Percentiles rank a stretch among this genome's conserved stretches.
phyloP scores from a whole-genome alignment of 2,888 invertebrate genomes.

The Chirona hameri region DNA sequence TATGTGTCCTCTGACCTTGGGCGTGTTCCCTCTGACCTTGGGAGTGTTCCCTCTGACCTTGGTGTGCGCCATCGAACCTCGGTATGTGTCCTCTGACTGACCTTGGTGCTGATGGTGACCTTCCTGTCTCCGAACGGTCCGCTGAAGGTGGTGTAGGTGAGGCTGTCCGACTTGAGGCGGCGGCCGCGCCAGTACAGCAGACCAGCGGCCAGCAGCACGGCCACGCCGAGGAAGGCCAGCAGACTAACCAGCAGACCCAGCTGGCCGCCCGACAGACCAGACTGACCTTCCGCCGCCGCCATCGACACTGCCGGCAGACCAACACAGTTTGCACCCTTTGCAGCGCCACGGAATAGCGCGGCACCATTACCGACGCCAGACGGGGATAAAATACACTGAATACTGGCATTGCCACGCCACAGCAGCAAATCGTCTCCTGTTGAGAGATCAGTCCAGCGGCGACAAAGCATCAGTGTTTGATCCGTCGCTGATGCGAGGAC shows the following conservation, averaged over 20 bases:
- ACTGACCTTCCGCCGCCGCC: background rate
- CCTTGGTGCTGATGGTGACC: constrained; percentile 39
- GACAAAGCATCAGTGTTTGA: no score
- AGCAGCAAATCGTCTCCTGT: no score
- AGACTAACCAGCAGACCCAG: constrained; percentile 37
- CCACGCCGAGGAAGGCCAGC: constrained; percentile 48
- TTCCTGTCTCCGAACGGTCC: constrained; percentile 36
- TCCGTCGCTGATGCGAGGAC: no score
- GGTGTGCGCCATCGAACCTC: background rate
- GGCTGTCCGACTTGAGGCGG: constrained; percentile 37
- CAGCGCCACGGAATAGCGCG: no score
- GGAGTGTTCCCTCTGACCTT: background rate
- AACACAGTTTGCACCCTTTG: background rate
- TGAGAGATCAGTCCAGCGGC: no score
- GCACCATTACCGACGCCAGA: no score
- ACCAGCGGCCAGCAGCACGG: constrained; percentile 47
- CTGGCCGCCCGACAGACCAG: constrained; percentile 33
- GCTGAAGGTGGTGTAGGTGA: constrained; percentile 38
- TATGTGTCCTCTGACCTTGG: background rate
- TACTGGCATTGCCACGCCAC: no score
- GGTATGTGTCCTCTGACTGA: background rate
- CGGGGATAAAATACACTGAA: no score
- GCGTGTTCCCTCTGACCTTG: background rate
- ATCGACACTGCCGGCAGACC: background rate
- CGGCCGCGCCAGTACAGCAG: constrained; percentile 43